Evolutionary conservation across 2,113 vertebrate genomes (phyloP).

Genomic region (Rhynchomys soricoides): DNA sequence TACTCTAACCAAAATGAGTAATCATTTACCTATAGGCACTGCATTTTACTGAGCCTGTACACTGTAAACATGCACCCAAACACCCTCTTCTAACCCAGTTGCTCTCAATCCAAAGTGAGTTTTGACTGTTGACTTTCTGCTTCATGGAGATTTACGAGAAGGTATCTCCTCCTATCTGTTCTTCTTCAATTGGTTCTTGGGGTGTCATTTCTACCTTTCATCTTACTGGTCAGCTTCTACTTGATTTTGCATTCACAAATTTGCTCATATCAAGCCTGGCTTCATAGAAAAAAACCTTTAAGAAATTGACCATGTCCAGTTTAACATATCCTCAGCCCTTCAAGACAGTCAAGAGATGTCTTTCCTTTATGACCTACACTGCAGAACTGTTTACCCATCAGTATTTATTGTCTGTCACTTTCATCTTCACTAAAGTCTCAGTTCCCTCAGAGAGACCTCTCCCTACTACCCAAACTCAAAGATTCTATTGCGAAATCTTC

Average conservation of each 20-base stretch:
- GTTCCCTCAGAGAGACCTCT: neutral
- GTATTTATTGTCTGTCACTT: neutral
- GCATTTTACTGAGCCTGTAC: rapidly evolving
- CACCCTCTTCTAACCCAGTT: rapidly evolving
- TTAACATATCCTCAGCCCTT: neutral
- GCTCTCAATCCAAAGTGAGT: neutral
- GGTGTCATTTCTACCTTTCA: neutral
- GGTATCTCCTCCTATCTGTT: no score
- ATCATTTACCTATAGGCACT: rapidly evolving
- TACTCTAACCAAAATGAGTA: neutral
- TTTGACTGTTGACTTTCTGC: neutral
- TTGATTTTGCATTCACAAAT: neutral
- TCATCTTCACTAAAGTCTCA: neutral
- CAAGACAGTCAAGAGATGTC: neutral
- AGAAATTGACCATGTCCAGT: neutral
- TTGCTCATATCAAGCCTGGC: rapidly evolving
- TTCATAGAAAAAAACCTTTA: neutral
- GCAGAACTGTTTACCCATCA: neutral
- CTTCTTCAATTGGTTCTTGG: neutral
- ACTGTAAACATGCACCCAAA: neutral
- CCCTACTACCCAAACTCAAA: neutral
- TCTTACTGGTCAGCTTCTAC: rapidly evolving
- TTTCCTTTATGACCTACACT: rapidly evolving
- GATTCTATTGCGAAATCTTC: no score
- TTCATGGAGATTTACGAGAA: neutral